These are phyloP conservation scores for Pseudeuparius sepicola DNA, from an alignment of 2,888 invertebrate species.

Conservation along the genomic window DNA sequence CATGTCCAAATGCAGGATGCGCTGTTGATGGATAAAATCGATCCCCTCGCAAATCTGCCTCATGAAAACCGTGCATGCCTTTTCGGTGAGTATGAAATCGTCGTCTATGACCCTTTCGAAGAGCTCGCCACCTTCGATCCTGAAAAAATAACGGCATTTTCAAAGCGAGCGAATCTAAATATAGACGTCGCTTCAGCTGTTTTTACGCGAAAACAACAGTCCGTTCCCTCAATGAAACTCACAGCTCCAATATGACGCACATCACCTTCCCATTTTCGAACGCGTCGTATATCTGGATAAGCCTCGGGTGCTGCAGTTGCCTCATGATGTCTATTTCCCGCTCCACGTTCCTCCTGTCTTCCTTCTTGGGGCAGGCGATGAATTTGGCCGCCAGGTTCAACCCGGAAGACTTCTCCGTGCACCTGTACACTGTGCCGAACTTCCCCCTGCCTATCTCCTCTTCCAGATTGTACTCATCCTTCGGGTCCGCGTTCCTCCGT, in stretches of 20 bases:
- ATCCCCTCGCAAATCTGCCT: constrained; percentile 97
- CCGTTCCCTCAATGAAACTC: constrained; percentile 42
- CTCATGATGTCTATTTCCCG: constrained; percentile 97
- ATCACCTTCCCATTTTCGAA: constrained; percentile 90
- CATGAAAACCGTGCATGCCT: constrained; percentile 93
- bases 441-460: constrained; percentile 93
- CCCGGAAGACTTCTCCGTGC: constrained; percentile 73
- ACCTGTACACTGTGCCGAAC: constrained; percentile 93
- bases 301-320: constrained; percentile 82
- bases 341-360: constrained; percentile 85
- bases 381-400: constrained; percentile 87
- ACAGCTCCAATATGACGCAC: constrained; percentile 97
- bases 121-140: constrained; percentile 95
- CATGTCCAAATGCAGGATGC: constrained; percentile 93
- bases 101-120: constrained; percentile 99
- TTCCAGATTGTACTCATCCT: constrained; percentile 76
- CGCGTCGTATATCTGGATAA: constrained; percentile 96
- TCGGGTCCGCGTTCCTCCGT: constrained; percentile 74
- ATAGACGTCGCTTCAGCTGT: too few species aligned
- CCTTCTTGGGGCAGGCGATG: constrained; percentile 73
- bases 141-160: constrained; percentile 40
- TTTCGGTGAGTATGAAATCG: constrained; percentile 93
- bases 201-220: background rate
- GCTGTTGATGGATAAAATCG: constrained; percentile 91
- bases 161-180: background rate